phyloP scores from a whole-genome alignment of 92 coral and sea anemone species.

The Actinostola sp. region DNA sequence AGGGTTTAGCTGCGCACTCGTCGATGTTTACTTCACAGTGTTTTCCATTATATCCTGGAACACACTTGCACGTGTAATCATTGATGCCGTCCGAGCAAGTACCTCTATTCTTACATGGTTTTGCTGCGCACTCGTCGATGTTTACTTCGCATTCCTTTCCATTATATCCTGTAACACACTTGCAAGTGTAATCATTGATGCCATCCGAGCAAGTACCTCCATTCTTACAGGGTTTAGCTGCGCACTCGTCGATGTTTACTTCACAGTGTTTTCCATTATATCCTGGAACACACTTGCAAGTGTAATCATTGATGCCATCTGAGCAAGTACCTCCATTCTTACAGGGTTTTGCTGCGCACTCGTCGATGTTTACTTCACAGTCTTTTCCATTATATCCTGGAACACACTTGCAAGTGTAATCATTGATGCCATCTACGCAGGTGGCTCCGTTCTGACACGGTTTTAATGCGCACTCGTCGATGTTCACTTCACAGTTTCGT shows the following conservation, averaged over 20 bases:
- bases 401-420: not conserved
- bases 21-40: not conserved
- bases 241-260: constrained; percentile 11
- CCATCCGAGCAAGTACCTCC: constrained; percentile 9
- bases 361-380: constrained; percentile 16
- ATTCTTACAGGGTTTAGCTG: constrained; percentile 1
- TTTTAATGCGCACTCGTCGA: constrained; percentile 3
- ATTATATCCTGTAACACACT: not conserved
- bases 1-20: not conserved
- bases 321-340: not conserved
- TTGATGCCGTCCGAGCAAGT: not conserved
- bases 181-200: not conserved
- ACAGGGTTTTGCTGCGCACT: constrained; percentile 7
- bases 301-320: not conserved
- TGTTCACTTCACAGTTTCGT: not conserved
- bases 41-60: constrained; percentile 1
- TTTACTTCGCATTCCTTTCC: not conserved
- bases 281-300: not conserved
- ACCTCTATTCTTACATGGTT: not conserved
- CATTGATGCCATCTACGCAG: not conserved
- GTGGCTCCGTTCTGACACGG: constrained; percentile 13
- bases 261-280: constrained; percentile 1
- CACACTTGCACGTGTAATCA: not conserved
- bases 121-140: constrained; percentile 15
- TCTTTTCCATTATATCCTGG: constrained; percentile 1